These are phyloP conservation scores for Neotoxoptera formosana DNA, from an alignment of 1,140 invertebrate species.

Conservation along the genomic window DNA sequence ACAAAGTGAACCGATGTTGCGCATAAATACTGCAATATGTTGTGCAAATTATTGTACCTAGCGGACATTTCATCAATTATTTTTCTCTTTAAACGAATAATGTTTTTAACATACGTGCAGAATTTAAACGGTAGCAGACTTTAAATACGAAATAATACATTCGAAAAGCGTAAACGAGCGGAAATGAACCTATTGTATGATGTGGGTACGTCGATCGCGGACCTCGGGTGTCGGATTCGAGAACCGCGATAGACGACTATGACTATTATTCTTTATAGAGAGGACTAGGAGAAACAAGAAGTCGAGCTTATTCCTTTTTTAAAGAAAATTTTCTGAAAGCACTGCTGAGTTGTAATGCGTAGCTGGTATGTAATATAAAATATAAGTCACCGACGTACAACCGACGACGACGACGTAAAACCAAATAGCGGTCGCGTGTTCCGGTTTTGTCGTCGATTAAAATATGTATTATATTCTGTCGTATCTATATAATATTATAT, in stretches of 20 bases:
- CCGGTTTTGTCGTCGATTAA: neutral
- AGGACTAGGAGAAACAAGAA: neutral
- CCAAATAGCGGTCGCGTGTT: neutral
- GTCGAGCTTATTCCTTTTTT: neutral
- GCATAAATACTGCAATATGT: no score
- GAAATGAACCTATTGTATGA: neutral
- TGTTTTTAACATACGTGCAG: no score
- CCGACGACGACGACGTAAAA: neutral
- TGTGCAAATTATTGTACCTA: neutral
- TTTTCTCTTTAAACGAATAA: no score
- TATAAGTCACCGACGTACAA: neutral
- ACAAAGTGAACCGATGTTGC: no score
- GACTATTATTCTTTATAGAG: no score
- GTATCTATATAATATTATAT: no score
- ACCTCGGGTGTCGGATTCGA: neutral
- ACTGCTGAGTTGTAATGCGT: neutral
- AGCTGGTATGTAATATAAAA: no score
- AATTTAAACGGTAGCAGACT: no score
- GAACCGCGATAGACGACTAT: neutral
- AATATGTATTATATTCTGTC: neutral
- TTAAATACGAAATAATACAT: neutral
- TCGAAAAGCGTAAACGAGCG: neutral
- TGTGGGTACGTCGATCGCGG: no score
- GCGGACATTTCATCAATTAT: no score
- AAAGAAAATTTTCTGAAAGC: neutral